Base-by-base conservation (phyloP, 2,888 invertebrate genomes). In the Yponomeuta malinellus region DNA sequence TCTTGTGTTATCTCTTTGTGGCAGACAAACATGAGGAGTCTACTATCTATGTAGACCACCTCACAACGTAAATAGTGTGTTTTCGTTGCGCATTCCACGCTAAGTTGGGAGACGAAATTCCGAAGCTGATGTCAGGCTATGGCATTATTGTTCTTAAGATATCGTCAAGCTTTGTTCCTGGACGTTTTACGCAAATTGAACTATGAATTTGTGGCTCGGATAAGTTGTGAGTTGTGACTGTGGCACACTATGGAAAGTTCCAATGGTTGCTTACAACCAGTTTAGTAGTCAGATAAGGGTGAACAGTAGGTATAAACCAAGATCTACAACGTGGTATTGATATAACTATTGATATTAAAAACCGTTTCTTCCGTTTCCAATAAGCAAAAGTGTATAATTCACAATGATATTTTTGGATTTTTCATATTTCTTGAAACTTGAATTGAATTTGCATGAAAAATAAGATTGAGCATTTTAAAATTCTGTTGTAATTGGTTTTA, bases 11-110 rank as follows among this genome's bases (percentile, higher is more conserved):
- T 87, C 87, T 80, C 73, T 75, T 77, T 77, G 75, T 73, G 75
- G 77, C 74, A 78, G 78, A 83, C 80, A 84, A 83, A 86, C 84
- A 84, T 74, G 76, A 71, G 48, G 48, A 68, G 29, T 68, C n/a
- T 71, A 71, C 67, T 74, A 74, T 76, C 77, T 79, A 83, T 82
- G 82, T 86, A 84, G 85, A 87, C 86, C 84, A 87, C 83, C 86
- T 86, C 85, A 86, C 84, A 83, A 78, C 83, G 85, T 84, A 86
- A 89, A 87, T 87, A 86, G 81, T 76, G 73, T 88, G 85, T 90
- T 90, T 88, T 84, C 85, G 79, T 81, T 85, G 78, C 83, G 80
- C 86, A 89, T 90, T 87, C 89, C 83, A 83, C 70, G 73, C 78
- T 84, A 86, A 88, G 87, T 88, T 87, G 78, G 79, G 81, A 82